Percentiles rank a stretch among this genome's conserved stretches.
Conservation (phyloP, 2,113 vertebrate species). For the Arothron firmamentum region DNA sequence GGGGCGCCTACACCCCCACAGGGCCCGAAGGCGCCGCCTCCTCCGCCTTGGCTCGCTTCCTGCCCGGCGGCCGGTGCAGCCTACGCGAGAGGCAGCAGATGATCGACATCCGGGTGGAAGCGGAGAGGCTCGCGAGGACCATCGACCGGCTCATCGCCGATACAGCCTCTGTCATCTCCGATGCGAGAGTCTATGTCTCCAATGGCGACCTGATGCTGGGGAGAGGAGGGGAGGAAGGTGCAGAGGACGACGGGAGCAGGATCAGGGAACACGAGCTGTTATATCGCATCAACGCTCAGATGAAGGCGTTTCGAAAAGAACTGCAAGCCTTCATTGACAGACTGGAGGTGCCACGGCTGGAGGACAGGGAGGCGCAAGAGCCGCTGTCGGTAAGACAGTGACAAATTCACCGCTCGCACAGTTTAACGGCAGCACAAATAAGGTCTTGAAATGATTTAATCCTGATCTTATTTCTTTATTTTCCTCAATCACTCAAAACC, state of each 20-base stretch:
- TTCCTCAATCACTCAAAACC: constrained; percentile 36
- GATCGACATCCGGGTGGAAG: constrained; percentile 92
- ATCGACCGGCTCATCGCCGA: constrained; percentile 94
- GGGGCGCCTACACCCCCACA: constrained; percentile 80
- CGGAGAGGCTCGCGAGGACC: constrained; percentile 88
- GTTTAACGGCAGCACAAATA: neutral
- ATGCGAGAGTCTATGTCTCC: constrained; percentile 87
- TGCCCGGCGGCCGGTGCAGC: constrained; percentile 73
- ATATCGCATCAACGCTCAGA: constrained; percentile 93
- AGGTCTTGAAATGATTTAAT: constrained; percentile 1
- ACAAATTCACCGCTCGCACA: neutral
- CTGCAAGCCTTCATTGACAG: constrained; percentile 93
- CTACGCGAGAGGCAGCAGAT: constrained; percentile 88
- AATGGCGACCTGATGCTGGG: constrained; percentile 86
- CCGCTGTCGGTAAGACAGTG: constrained; percentile 90
- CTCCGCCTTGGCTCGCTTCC: constrained; percentile 71
- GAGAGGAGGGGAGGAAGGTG: constrained; percentile 78
- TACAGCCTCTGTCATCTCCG: constrained; percentile 89
- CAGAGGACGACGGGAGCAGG: constrained; percentile 82
- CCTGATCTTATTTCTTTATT: constrained; percentile 38
- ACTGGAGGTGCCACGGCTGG: constrained; percentile 85
- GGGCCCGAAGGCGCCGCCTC: constrained; percentile 81
- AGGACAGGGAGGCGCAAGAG: constrained; percentile 84
- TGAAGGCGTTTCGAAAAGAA: constrained; percentile 96
- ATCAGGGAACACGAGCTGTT: constrained; percentile 93